Percentiles rank a stretch among this genome's conserved stretches.
phyloP scores from a whole-genome alignment of 1,140 invertebrate species.

The Rhagoletis pomonella region DNA sequence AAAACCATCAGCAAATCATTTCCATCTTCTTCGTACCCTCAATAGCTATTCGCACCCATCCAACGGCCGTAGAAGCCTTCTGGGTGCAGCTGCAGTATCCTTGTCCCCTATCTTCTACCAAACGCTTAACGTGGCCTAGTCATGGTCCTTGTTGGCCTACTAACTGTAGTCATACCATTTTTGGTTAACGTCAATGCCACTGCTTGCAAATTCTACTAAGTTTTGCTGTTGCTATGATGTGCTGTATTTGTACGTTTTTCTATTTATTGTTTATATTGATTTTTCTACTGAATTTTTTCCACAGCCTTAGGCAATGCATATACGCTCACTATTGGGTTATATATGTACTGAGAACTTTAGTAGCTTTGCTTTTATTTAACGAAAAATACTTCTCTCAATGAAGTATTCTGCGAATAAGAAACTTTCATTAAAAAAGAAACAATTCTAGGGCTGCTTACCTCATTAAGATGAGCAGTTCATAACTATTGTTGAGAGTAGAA shows the following conservation, averaged over 20 bases:
- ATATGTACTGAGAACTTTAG: no score
- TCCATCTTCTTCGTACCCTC: conserved; percentile 62
- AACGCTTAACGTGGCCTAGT: background rate
- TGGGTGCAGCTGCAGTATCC: conserved; percentile 57
- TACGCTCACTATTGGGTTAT: no score
- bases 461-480: no score
- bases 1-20: conserved; percentile 73
- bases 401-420: no score
- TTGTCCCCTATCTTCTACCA: background rate
- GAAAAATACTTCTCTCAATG: no score
- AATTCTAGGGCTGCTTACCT: no score
- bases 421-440: no score
- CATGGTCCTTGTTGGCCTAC: background rate
- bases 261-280: background rate
- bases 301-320: no score
- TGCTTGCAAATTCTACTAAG: background rate
- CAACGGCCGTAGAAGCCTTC: background rate
- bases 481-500: no score
- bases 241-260: background rate
- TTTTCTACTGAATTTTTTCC: background rate
- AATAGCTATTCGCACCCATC: background rate
- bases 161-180: background rate
- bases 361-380: no score
- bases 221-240: background rate
- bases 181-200: background rate